Base-by-base conservation (phyloP, 2,888 invertebrate species). In the Drosophila incognita region DNA sequence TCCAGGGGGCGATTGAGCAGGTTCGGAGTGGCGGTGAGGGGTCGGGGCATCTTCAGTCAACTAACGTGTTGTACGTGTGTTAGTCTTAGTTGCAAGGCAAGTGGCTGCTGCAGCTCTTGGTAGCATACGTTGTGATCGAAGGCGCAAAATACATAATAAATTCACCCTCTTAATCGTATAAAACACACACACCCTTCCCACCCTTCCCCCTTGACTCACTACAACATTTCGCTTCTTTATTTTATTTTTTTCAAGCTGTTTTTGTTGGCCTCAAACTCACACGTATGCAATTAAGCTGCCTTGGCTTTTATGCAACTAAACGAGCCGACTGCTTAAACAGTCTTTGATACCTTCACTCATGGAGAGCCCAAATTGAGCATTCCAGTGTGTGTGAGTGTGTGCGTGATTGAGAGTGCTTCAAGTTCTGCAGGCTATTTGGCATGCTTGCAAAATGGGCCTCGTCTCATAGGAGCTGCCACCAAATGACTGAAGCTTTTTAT, bases 261-360 rank as follows among this genome's bases (percentile, higher is more conserved):
- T 81, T 76, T 71, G 59, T 53, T 63, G 48, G 61, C 63, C 38
- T 27, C 35, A 53, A n/a, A 38, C 53, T 53, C 35, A 57, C 52
- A 56, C 60, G 69, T 70, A 71, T 87, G 88, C 85, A 84, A 85
- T 89, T 89, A 89, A 78, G 78, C 78, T 82, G 79, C 74, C 68
- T 74, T 60, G 52, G 46, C 72, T 67, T 71, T 79, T 76, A 73
- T 73, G 73, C 61, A 74, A 64, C 63, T 59, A 53, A 80, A 79
- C 57, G 57, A 62, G 64, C 49, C 63, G 74, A 51, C 72, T 79
- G 72, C 72, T 74, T 72, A 74, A 74, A 67, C 74, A 63, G 51
- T 66, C 69, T 69, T 64, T 56, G 29, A 53, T 35, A 35, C 33
- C 48, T 48, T 33, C 38, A 38, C 38, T 31, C 52, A 31, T 15